These are phyloP conservation scores for Pandemis cinnamomeana DNA, from an alignment of 2,888 invertebrate genomes.

Conservation along the genomic window DNA sequence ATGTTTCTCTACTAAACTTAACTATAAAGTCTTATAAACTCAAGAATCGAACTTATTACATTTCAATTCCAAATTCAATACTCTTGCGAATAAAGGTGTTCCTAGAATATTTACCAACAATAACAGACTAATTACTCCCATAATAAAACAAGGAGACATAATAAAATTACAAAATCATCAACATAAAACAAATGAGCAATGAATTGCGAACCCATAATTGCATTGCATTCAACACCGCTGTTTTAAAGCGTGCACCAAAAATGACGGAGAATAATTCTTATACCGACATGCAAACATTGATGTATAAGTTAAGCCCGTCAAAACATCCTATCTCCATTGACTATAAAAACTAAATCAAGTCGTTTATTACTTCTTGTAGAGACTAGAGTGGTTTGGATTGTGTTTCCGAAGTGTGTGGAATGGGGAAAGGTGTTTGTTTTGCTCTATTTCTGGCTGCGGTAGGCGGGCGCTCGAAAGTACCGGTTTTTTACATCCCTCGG, in stretches of 20 bases:
- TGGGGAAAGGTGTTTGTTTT: constrained; percentile 46
- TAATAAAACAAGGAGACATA: neutral
- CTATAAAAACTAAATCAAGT: neutral
- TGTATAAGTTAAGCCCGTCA: constrained; percentile 19
- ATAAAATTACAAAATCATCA: neutral
- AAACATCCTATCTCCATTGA: constrained; percentile 14
- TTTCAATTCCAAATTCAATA: no score
- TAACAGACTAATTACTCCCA: no score
- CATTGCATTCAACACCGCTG: constrained; percentile 8
- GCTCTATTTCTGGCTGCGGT: constrained; percentile 83
- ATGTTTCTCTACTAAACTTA: no score
- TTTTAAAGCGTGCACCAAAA: neutral
- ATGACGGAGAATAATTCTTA: constrained; percentile 65
- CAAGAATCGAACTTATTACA: no score
- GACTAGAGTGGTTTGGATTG: neutral
- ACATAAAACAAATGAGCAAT: neutral
- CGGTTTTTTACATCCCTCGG: constrained; percentile 71
- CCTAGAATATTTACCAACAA: no score
- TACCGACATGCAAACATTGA: constrained; percentile 74
- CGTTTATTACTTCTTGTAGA: neutral
- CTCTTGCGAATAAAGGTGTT: no score
- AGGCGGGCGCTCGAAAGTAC: constrained; percentile 80
- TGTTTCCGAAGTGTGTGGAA: constrained; percentile 33
- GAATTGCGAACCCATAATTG: constrained; percentile 47
- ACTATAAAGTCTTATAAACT: no score